Evolutionary conservation across 1,140 invertebrate genomes (phyloP).

Genomic region (Magallana gigas): DNA sequence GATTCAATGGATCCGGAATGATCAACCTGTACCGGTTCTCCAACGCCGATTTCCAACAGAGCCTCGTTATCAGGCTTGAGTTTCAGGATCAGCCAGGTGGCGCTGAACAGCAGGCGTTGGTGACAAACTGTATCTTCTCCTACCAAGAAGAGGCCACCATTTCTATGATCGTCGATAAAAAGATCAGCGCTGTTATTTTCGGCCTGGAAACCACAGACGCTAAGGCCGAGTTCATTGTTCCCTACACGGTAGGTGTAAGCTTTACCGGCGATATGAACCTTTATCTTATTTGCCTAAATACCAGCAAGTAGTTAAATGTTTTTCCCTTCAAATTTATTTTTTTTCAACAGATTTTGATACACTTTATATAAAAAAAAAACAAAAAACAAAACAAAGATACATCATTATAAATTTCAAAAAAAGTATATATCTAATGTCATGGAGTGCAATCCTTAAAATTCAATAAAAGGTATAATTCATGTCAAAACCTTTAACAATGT

Average conservation of each 20-base stretch:
- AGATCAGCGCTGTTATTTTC: constrained; percentile 41
- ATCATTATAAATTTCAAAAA: too few species aligned
- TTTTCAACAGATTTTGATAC: too few species aligned
- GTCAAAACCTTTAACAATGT: not conserved
- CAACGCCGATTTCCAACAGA: constrained; percentile 40
- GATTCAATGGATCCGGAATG: constrained; percentile 44
- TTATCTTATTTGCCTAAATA: too few species aligned
- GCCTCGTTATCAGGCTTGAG: constrained; percentile 41
- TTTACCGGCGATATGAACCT: too few species aligned
- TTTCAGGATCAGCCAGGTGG: constrained; percentile 10
- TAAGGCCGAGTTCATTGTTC: constrained; percentile 13
- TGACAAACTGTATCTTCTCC: constrained; percentile 52
- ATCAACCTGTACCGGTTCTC: constrained; percentile 49
- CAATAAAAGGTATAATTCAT: too few species aligned
- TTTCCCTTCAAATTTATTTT: too few species aligned
- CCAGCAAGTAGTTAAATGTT: too few species aligned
- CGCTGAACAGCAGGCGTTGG: constrained; percentile 33
- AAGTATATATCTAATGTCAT: too few species aligned
- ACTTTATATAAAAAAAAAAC: too few species aligned
- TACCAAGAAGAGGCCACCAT: constrained; percentile 48
- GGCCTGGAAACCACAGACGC: constrained; percentile 30
- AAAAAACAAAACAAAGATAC: too few species aligned
- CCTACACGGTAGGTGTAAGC: constrained; percentile 34
- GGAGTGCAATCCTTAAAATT: too few species aligned
- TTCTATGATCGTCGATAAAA: constrained; percentile 26